phyloP scores from a whole-genome alignment of 2,113 vertebrate species.

The Pluvialis apricaria region DNA sequence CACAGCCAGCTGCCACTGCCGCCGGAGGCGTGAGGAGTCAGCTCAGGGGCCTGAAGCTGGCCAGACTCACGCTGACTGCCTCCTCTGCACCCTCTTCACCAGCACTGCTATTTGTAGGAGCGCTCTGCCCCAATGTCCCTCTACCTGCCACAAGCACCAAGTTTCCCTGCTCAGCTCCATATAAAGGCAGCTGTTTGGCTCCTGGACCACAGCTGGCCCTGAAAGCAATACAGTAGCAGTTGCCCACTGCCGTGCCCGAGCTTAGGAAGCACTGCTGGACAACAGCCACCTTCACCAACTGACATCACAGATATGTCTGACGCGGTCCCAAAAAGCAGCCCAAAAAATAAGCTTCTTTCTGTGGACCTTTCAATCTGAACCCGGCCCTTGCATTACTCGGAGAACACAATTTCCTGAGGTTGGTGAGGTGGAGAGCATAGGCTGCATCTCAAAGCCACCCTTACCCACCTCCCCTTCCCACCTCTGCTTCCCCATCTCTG shows the following conservation, averaged over 20 bases:
- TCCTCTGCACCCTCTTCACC: background rate
- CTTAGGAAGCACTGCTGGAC: background rate
- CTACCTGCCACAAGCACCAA: accelerated
- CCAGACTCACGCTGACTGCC: background rate
- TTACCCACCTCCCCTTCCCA: background rate
- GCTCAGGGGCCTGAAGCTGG: background rate
- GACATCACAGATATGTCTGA: background rate
- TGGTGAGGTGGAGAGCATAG: background rate
- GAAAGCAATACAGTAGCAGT: background rate
- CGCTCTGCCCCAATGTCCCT: background rate
- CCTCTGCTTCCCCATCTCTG: background rate
- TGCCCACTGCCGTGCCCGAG: background rate
- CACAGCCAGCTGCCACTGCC: background rate
- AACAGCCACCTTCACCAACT: background rate
- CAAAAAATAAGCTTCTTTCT: background rate
- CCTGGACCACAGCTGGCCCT: background rate
- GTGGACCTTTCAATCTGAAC: background rate
- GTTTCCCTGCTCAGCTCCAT: background rate
- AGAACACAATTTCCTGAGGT: background rate
- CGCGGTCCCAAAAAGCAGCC: accelerated
- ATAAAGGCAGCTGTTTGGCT: background rate
- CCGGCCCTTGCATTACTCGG: background rate
- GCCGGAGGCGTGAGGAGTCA: background rate
- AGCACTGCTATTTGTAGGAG: background rate
- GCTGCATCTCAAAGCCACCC: background rate